phyloP scores from a whole-genome alignment of 1,140 invertebrate species.

The Galendromus occidentalis region DNA sequence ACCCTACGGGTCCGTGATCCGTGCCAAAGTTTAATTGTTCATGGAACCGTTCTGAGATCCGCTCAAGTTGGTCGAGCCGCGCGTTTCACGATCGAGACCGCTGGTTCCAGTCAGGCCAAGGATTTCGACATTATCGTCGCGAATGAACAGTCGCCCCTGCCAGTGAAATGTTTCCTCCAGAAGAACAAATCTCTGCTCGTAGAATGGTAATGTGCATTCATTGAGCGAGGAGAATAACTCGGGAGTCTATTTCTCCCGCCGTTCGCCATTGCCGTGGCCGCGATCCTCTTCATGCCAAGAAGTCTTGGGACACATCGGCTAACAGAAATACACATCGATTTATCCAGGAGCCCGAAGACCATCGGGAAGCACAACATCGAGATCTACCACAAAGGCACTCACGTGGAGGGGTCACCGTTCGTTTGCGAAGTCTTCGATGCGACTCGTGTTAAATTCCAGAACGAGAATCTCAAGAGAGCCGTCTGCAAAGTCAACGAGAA shows the following conservation, averaged over 20 bases:
- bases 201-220: slow-evolving; percentile 39
- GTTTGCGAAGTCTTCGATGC: slow-evolving; percentile 85
- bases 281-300: too few relatives aligned
- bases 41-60: slow-evolving; percentile 62
- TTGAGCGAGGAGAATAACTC: too few relatives aligned
- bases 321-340: too few relatives aligned
- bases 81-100: slow-evolving; percentile 68
- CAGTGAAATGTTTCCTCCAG: slow-evolving; percentile 82
- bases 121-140: slow-evolving; percentile 72
- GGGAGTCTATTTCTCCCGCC: too few relatives aligned
- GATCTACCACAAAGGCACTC: not conserved
- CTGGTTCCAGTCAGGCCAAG: slow-evolving; percentile 49
- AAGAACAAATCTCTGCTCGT: slow-evolving; percentile 78
- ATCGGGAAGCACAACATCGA: not conserved
- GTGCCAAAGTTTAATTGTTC: slow-evolving; percentile 47
- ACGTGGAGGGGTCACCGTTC: not conserved
- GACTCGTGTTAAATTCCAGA: slow-evolving; percentile 38
- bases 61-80: slow-evolving; percentile 53
- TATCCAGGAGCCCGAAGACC: not conserved
- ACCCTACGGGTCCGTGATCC: slow-evolving; percentile 32
- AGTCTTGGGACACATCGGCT: too few relatives aligned
- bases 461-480: slow-evolving; percentile 42
- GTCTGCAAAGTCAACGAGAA: slow-evolving; percentile 60
- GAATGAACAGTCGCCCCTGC: slow-evolving; percentile 45
- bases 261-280: too few relatives aligned